phyloP scores from a whole-genome alignment of 2,888 invertebrate species.

The Synanthedon andrenaeformis region DNA sequence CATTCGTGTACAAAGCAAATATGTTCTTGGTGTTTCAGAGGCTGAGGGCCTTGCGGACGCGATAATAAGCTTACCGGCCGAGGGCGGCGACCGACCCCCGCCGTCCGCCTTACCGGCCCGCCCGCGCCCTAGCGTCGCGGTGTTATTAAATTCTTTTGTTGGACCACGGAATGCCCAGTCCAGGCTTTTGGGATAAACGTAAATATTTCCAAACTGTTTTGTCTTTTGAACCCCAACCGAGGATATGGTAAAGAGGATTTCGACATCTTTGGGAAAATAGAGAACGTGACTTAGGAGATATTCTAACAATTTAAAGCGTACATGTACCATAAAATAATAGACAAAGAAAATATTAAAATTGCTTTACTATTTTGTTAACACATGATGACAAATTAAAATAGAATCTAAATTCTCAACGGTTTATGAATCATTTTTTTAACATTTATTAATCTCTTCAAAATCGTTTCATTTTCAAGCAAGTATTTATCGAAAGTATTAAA shows the following conservation, averaged over 20 bases:
- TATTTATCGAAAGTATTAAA: too few relatives aligned
- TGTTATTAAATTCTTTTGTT: conserved; percentile 68
- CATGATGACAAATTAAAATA: too few relatives aligned
- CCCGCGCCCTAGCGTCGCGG: conserved; percentile 40
- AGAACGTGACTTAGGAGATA: neutral
- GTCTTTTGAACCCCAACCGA: conserved; percentile 44
- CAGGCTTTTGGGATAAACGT: conserved; percentile 48
- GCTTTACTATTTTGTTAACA: too few relatives aligned
- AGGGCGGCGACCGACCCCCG: conserved; percentile 29
- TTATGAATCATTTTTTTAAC: too few relatives aligned
- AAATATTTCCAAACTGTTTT: conserved; percentile 36
- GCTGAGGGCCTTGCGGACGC: conserved; percentile 23
- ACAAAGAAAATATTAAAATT: too few relatives aligned
- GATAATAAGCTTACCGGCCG: conserved; percentile 61
- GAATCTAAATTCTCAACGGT: too few relatives aligned
- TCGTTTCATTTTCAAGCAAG: too few relatives aligned
- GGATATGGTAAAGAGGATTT: conserved; percentile 37
- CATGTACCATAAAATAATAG: too few relatives aligned
- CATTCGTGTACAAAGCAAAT: conserved; percentile 58
- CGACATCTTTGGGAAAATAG: neutral
- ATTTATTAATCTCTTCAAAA: too few relatives aligned
- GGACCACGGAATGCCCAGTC: conserved; percentile 44
- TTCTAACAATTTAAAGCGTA: neutral
- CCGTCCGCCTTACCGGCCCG: conserved; percentile 20
- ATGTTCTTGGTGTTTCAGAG: conserved; percentile 41